Conservation (phyloP, 2,888 invertebrate species). For the Carcina quercana region DNA sequence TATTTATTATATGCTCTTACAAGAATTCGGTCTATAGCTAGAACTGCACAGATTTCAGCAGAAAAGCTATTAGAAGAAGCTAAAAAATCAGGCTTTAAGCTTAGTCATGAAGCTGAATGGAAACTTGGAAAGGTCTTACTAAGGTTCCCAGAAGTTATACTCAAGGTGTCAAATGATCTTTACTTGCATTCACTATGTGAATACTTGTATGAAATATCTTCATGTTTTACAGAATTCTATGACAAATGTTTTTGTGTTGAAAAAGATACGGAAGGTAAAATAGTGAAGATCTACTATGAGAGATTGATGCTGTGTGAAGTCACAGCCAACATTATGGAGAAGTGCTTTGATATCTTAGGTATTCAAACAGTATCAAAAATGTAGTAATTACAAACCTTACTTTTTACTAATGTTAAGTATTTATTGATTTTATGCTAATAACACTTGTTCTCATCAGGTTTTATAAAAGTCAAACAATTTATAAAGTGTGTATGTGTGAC, state of each 20-base stretch:
- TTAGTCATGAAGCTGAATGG: constrained; percentile 95
- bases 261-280: constrained; percentile 87
- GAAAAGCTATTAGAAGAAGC: constrained; percentile 77
- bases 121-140: constrained; percentile 92
- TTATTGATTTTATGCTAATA: constrained; percentile 1
- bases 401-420: constrained; percentile 7
- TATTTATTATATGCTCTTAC: constrained; percentile 96
- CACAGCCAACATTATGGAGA: constrained; percentile 89
- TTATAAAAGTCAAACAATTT: constrained; percentile 1
- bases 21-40: constrained; percentile 92
- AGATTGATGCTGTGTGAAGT: constrained; percentile 94
- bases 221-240: constrained; percentile 97
- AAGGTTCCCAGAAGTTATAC: constrained; percentile 90
- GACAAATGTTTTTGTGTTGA: constrained; percentile 98
- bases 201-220: constrained; percentile 95
- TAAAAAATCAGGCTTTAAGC: constrained; percentile 74
- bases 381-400: too few species aligned
- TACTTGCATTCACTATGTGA: constrained; percentile 93
- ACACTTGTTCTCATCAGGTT: too few species aligned
- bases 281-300: constrained; percentile 87
- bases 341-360: constrained; percentile 93
- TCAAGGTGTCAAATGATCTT: constrained; percentile 87
- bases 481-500: too few species aligned
- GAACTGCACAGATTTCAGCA: constrained; percentile 81
- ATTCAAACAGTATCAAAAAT: constrained; percentile 93